A percentile compares a stretch with the other conserved stretches of the same genome.
These are phyloP conservation scores for Acanthoscelides obtectus DNA, from an alignment of 2,888 invertebrate species.

Conservation along the genomic window DNA sequence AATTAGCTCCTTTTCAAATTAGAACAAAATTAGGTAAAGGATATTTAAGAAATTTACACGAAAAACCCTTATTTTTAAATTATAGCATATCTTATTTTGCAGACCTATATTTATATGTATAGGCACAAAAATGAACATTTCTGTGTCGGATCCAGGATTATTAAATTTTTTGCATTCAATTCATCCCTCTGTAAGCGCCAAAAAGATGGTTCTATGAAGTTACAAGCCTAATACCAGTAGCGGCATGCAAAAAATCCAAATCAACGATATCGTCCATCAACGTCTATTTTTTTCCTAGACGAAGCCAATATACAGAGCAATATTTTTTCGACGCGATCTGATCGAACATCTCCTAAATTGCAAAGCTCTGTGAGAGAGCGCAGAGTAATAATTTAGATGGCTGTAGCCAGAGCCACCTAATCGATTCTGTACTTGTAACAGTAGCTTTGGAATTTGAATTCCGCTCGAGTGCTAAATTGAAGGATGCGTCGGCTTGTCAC, in stretches of 20 bases:
- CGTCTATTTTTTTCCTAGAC: not conserved
- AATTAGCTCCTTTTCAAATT: too few relatives aligned
- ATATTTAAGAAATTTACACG: too few relatives aligned
- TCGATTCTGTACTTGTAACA: not conserved
- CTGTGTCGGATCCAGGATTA: too few relatives aligned
- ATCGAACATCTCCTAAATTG: not conserved
- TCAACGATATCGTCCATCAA: not conserved
- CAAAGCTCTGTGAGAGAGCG: not conserved
- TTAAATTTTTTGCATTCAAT: too few relatives aligned
- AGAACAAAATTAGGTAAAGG: too few relatives aligned
- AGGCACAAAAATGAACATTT: too few relatives aligned
- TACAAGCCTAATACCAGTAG: not conserved
- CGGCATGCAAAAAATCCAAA: not conserved
- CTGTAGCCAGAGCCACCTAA: not conserved
- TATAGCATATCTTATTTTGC: too few relatives aligned
- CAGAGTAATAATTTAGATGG: not conserved
- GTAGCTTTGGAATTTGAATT: not conserved
- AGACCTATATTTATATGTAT: too few relatives aligned
- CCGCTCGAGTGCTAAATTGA: not conserved
- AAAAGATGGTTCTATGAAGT: too few relatives aligned
- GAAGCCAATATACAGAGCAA: not conserved
- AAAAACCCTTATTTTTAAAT: too few relatives aligned
- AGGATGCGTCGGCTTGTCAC: not conserved
- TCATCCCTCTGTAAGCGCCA: too few relatives aligned
- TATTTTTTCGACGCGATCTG: not conserved